Evolutionary conservation across 2,797 vertebrate species (phyloP).

Genomic region (Nannoperca obscura): DNA sequence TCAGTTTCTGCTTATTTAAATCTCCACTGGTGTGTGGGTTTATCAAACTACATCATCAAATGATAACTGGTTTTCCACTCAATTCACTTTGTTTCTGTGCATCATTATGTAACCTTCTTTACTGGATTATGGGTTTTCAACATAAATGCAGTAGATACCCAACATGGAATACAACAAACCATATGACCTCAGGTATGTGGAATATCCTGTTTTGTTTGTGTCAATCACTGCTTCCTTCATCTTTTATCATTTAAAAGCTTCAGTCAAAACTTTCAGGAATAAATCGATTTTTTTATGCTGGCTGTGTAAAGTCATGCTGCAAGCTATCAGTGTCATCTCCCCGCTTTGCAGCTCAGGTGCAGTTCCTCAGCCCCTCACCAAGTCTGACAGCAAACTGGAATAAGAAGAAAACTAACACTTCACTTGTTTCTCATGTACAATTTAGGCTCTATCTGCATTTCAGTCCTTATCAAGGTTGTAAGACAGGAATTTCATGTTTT

Average conservation of each 20-base stretch:
- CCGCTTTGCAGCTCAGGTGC: not conserved
- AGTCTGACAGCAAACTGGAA: constrained; percentile 1
- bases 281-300: no score
- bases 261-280: not conserved
- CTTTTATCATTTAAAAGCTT: constrained; percentile 4
- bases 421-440: not conserved
- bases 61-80: not conserved
- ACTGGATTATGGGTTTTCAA: not conserved
- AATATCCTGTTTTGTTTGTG: constrained; percentile 27
- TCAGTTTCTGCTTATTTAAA: not conserved
- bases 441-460: constrained; percentile 21
- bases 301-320: not conserved
- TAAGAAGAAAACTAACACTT: not conserved
- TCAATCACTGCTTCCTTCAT: not conserved
- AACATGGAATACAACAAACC: constrained; percentile 1
- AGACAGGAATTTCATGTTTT: constrained; percentile 68
- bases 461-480: constrained; percentile 28
- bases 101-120: not conserved
- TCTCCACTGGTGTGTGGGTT: not conserved
- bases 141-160: no score
- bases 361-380: not conserved
- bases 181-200: constrained; percentile 38
- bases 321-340: not conserved
- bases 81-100: not conserved
- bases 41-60: not conserved